Percentiles rank a stretch among this genome's conserved stretches.
These are phyloP conservation scores for Episyrphus balteatus DNA, from an alignment of 1,140 invertebrate species.

Conservation along the genomic window DNA sequence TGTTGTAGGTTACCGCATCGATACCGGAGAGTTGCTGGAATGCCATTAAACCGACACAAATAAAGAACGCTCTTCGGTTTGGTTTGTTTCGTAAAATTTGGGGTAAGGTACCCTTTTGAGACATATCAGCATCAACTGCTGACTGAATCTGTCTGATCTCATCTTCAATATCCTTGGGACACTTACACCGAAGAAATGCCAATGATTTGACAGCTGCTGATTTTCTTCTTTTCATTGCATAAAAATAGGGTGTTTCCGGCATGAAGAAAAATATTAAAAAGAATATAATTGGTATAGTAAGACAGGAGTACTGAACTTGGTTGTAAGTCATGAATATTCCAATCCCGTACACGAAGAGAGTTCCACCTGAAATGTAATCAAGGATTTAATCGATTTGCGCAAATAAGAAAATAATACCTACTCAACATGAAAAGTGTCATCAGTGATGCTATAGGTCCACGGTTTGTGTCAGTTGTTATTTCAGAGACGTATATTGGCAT, in stretches of 20 bases:
- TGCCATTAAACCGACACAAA: slow-evolving; percentile 56
- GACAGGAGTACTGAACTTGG: slow-evolving; percentile 31
- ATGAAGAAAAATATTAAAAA: slow-evolving; percentile 57
- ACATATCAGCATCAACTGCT: slow-evolving; percentile 43
- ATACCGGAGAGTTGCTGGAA: slow-evolving; percentile 72
- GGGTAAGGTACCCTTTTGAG: slow-evolving; percentile 39
- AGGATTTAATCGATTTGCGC: too few relatives aligned
- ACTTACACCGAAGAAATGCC: slow-evolving; percentile 52
- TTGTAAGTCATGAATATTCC: too few relatives aligned
- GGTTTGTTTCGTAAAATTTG: slow-evolving; percentile 47
- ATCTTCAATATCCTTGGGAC: slow-evolving; percentile 42
- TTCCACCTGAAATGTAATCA: too few relatives aligned
- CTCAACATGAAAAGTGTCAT: too few relatives aligned
- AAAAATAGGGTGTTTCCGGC: slow-evolving; percentile 71
- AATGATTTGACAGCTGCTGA: slow-evolving; percentile 52
- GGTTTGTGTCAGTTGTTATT: too few relatives aligned
- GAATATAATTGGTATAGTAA: slow-evolving; percentile 50
- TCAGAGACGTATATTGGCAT: too few relatives aligned
- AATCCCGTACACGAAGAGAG: too few relatives aligned
- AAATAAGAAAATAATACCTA: too few relatives aligned
- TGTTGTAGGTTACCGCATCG: slow-evolving; percentile 74
- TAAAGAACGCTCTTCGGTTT: slow-evolving; percentile 53
- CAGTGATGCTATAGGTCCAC: too few relatives aligned
- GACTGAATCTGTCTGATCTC: slow-evolving; percentile 47
- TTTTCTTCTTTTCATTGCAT: slow-evolving; percentile 47